Evolutionary conservation across 1,140 invertebrate genomes (phyloP).

Genomic region (Pachyrhynchus sulphureomaculatus): DNA sequence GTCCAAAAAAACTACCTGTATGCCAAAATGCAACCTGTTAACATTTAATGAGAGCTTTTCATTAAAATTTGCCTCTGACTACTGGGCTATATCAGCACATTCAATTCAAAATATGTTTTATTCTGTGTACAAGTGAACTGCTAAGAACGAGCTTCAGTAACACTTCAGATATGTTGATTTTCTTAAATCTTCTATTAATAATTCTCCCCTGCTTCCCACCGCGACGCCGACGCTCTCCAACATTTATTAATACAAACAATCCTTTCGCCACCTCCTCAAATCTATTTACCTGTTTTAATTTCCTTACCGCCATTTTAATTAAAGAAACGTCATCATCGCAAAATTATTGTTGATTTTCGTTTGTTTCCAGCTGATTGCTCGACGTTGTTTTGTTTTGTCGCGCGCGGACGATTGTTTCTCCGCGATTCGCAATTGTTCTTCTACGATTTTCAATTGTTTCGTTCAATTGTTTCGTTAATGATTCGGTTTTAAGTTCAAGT

Average conservation of each 20-base stretch:
- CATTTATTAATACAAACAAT: slow-evolving; percentile 17
- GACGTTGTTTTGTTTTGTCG: slow-evolving; percentile 11
- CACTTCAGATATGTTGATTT: no score
- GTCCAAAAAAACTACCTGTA: no score
- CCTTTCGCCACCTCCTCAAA: slow-evolving; percentile 9
- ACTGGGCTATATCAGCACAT: no score
- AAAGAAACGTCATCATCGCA: slow-evolving; percentile 19
- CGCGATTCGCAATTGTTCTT: slow-evolving; percentile 17
- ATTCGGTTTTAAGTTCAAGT: slow-evolving; percentile 23
- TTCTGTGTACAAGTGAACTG: no score
- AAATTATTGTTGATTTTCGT: slow-evolving; percentile 23
- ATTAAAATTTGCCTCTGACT: no score
- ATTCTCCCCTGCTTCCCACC: no score
- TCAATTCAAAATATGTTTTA: no score
- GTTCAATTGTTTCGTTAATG: slow-evolving; percentile 23
- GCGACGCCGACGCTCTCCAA: background rate
- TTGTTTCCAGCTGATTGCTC: slow-evolving; percentile 19
- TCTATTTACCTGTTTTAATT: slow-evolving; percentile 27
- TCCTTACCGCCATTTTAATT: slow-evolving; percentile 21
- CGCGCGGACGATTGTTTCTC: slow-evolving; percentile 2
- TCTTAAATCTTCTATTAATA: no score
- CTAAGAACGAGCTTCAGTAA: no score
- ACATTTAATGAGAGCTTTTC: no score
- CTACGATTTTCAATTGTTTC: slow-evolving; percentile 10
- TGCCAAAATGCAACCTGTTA: no score